phyloP scores from a whole-genome alignment of 2,113 vertebrate species.

The Marmota flaviventris region DNA sequence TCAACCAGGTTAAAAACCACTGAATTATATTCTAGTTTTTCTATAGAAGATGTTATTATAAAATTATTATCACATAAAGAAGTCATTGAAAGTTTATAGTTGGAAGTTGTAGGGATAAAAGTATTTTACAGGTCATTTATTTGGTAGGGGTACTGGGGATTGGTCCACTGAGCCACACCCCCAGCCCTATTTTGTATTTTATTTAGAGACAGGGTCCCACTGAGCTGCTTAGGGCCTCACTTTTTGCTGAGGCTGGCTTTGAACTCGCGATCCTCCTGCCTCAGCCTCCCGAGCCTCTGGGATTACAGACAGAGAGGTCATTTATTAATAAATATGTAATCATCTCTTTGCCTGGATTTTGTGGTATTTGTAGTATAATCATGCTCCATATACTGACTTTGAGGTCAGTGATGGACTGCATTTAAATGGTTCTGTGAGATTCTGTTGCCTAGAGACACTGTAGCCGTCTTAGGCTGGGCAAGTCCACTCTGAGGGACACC shows the following conservation, averaged over 20 bases:
- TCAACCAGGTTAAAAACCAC: neutral
- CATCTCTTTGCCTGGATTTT: neutral
- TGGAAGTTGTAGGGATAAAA: neutral
- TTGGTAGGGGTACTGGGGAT: too few species aligned
- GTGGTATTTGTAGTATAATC: neutral
- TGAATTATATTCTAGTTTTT: neutral
- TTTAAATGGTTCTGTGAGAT: neutral
- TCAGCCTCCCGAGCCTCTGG: too few species aligned
- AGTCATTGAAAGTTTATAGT: neutral
- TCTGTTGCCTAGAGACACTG: accelerated
- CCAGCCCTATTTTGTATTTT: too few species aligned
- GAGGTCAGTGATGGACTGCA: neutral
- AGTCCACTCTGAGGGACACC: neutral
- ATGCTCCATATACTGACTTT: too few species aligned
- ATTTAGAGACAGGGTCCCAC: too few species aligned
- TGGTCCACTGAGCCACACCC: too few species aligned
- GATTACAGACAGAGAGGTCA: too few species aligned
- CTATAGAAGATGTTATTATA: neutral
- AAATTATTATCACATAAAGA: neutral
- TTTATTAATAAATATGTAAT: neutral
- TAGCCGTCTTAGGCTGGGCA: too few species aligned
- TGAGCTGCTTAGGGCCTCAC: too few species aligned
- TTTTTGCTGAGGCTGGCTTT: too few species aligned
- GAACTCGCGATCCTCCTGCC: too few species aligned
- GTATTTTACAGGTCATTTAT: neutral